A percentile compares a stretch with the other conserved stretches of the same genome.
Evolutionary conservation across 2,888 invertebrate genomes (phyloP).

Genomic region (Cryptophagus acutangulus): DNA sequence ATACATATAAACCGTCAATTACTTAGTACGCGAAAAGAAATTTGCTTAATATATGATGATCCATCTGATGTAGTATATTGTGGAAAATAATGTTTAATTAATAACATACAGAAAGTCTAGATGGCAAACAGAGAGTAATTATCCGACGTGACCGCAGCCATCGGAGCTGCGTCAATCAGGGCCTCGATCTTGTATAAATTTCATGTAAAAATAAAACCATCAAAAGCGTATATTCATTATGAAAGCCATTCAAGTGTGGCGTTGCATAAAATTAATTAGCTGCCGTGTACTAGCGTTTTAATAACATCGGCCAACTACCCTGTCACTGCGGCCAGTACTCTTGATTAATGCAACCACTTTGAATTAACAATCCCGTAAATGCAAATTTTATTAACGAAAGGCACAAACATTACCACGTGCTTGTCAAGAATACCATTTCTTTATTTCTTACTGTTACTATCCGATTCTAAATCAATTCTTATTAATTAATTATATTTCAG

Average conservation of each 20-base stretch:
- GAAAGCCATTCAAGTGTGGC: slow-evolving; percentile 48
- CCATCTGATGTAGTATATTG: not conserved
- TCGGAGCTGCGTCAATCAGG: slow-evolving; percentile 34
- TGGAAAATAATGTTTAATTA: too few relatives aligned
- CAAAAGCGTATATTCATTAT: slow-evolving; percentile 33
- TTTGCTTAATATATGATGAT: slow-evolving; percentile 6
- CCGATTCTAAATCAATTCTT: too few relatives aligned
- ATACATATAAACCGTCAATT: too few relatives aligned
- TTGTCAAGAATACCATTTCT: too few relatives aligned
- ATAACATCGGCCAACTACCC: slow-evolving; percentile 44
- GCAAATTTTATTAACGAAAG: too few relatives aligned
- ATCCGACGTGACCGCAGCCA: slow-evolving; percentile 28
- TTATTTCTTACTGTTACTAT: too few relatives aligned
- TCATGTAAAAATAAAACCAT: slow-evolving; percentile 3
- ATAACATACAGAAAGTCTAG: slow-evolving; percentile 9
- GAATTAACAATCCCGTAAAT: slow-evolving; percentile 49
- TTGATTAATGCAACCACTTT: slow-evolving; percentile 49
- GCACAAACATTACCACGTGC: too few relatives aligned
- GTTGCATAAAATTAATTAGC: slow-evolving; percentile 51
- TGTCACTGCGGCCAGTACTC: slow-evolving; percentile 44
- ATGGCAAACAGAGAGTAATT: slow-evolving; percentile 24
- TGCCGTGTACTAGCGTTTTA: slow-evolving; percentile 46
- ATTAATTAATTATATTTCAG: too few relatives aligned
- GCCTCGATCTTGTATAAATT: slow-evolving; percentile 31
- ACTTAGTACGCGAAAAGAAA: not conserved